Evolutionary conservation across 2,888 invertebrate genomes (phyloP).

Genomic region (Glomeris marginata): DNA sequence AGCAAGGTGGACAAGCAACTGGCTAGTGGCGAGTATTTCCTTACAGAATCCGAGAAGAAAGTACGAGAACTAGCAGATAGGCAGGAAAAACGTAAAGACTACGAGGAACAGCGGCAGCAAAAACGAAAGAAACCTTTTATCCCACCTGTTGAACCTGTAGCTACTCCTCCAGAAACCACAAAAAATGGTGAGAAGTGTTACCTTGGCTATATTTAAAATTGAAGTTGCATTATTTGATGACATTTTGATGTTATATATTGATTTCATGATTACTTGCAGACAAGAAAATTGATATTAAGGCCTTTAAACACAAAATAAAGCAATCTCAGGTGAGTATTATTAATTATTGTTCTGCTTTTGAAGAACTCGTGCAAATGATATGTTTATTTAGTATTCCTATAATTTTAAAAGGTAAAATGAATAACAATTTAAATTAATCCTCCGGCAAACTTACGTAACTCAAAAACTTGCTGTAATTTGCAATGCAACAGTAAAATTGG

Average conservation of each 20-base stretch:
- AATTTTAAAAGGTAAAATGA: no score
- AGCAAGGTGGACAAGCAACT: constrained; percentile 87
- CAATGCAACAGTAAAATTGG: no score
- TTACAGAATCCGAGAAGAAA: constrained; percentile 59
- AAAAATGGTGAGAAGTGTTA: constrained; percentile 21
- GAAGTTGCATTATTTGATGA: neutral
- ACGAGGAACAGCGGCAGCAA: constrained; percentile 55
- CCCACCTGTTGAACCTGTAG: constrained; percentile 51
- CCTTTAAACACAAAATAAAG: constrained; percentile 59
- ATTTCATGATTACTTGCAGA: neutral
- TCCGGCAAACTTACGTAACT: no score
- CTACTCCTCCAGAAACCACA: constrained; percentile 22
- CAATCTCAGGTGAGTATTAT: constrained; percentile 32
- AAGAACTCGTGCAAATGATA: no score
- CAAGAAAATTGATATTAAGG: constrained; percentile 45
- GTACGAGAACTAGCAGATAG: constrained; percentile 55
- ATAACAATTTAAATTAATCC: no score
- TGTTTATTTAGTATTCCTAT: no score
- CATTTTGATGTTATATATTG: neutral
- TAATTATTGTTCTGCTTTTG: neutral
- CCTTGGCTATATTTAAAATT: neutral
- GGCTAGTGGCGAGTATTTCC: constrained; percentile 93
- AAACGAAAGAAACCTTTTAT: constrained; percentile 63
- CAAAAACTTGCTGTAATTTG: no score
- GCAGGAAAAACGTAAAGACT: constrained; percentile 59